Evolutionary conservation across 2,888 invertebrate species (phyloP).

Genomic region (Diarsia brunnea): DNA sequence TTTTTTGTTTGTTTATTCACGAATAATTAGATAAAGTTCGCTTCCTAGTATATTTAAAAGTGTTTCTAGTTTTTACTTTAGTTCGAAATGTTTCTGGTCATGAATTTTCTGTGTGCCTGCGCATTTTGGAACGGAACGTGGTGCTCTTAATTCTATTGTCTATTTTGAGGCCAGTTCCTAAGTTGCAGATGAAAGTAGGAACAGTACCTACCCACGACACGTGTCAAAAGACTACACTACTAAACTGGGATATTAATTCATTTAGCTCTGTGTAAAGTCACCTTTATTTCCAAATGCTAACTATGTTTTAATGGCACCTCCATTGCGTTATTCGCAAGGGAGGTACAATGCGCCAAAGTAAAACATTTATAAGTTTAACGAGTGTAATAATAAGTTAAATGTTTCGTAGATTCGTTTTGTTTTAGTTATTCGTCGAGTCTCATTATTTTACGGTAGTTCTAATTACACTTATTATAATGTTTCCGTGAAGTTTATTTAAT

Average conservation of each 20-base stretch:
- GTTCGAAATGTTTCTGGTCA: too few species aligned
- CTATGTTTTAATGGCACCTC: too few species aligned
- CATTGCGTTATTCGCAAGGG: conserved; percentile 7
- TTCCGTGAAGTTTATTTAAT: conserved; percentile 14
- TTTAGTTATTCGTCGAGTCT: conserved; percentile 22
- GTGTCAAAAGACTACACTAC: not conserved
- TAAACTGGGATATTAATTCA: not conserved
- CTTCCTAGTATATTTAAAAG: too few species aligned
- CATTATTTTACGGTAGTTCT: conserved; percentile 35
- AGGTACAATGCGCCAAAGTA: conserved; percentile 59
- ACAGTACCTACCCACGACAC: not conserved
- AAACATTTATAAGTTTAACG: conserved; percentile 54
- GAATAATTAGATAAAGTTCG: too few species aligned
- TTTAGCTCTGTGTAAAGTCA: not conserved
- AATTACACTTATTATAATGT: conserved; percentile 35
- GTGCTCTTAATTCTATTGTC: not conserved
- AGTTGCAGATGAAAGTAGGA: not conserved
- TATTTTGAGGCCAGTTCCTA: not conserved
- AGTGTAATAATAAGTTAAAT: conserved; percentile 28
- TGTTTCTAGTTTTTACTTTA: too few species aligned
- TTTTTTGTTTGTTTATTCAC: too few species aligned
- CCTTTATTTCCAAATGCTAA: conserved; percentile 33
- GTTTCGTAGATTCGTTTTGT: conserved; percentile 20
- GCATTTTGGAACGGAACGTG: not conserved
- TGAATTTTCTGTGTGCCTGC: not conserved